A percentile compares a stretch with the other conserved stretches of the same genome.
These are phyloP conservation scores for Lordiphosa mommai DNA, from an alignment of 1,140 invertebrate genomes.

Conservation along the genomic window DNA sequence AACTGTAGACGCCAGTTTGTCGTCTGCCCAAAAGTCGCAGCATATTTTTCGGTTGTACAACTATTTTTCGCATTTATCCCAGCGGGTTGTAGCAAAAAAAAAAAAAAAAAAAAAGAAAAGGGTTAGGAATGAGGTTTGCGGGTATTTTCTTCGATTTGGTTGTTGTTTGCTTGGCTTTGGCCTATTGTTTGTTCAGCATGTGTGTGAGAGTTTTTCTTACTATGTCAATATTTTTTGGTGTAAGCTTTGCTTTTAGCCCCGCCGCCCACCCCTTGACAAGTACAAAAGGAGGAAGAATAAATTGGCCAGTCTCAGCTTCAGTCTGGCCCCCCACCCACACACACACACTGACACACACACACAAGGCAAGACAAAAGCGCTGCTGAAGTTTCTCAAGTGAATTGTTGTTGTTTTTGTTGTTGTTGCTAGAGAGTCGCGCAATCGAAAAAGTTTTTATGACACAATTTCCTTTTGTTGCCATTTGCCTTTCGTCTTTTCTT, in stretches of 20 bases:
- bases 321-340: constrained; percentile 5
- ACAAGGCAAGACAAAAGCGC: constrained; percentile 40
- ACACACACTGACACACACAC: background rate
- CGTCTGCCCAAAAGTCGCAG: constrained; percentile 60
- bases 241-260: constrained; percentile 70
- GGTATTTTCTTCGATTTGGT: constrained; percentile 5
- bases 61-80: constrained; percentile 32
- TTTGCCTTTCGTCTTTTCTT: constrained; percentile 47
- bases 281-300: constrained; percentile 41
- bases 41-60: constrained; percentile 69
- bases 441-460: constrained; percentile 77
- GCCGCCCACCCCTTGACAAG: constrained; percentile 50
- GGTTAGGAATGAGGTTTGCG: constrained; percentile 9
- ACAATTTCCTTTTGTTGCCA: constrained; percentile 70
- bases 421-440: constrained; percentile 51
- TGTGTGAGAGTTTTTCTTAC: constrained; percentile 40
- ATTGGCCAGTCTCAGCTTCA: constrained; percentile 48
- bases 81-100: too few relatives aligned
- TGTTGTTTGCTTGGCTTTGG: constrained; percentile 49
- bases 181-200: constrained; percentile 60
- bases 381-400: constrained; percentile 47
- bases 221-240: constrained; percentile 75
- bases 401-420: constrained; percentile 5
- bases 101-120: background rate
- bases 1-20: constrained; percentile 65